A percentile compares a stretch with the other conserved stretches of the same genome.
Evolutionary conservation across 2,797 vertebrate genomes (phyloP).

Genomic region (Anabacerthia variegaticeps): DNA sequence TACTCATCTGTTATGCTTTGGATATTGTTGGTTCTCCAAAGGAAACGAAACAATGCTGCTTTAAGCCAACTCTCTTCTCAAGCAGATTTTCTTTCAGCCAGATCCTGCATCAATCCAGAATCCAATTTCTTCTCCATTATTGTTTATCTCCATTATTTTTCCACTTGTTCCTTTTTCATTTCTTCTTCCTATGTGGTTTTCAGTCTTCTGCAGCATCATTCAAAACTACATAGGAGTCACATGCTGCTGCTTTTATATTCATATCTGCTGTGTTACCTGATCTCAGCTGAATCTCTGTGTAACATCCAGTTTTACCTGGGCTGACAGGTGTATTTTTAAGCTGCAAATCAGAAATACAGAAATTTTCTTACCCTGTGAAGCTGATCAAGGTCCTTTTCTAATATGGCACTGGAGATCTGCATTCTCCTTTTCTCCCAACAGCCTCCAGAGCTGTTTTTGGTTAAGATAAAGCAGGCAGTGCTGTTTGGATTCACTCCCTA

Average conservation of each 20-base stretch:
- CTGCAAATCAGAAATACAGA: background rate
- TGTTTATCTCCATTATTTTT: background rate
- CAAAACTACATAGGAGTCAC: background rate
- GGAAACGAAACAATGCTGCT: background rate
- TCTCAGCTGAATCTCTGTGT: background rate
- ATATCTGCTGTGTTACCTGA: background rate
- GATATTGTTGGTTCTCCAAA: background rate
- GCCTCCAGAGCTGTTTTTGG: background rate
- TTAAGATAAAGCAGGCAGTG: background rate
- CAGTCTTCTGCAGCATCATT: background rate
- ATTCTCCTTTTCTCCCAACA: background rate
- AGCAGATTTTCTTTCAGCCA: background rate
- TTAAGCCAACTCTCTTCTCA: background rate
- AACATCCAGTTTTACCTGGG: background rate
- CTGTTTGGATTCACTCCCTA: background rate
- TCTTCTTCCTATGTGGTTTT: background rate
- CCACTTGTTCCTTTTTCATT: background rate
- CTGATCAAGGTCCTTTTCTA: background rate
- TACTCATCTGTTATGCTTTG: background rate
- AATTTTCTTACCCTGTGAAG: background rate
- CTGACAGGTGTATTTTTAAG: background rate
- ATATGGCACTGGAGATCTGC: background rate
- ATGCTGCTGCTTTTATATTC: background rate
- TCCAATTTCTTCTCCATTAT: background rate
- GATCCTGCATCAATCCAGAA: background rate